Conservation (phyloP, 2,113 vertebrate species). For the Larimichthys polyactis region DNA sequence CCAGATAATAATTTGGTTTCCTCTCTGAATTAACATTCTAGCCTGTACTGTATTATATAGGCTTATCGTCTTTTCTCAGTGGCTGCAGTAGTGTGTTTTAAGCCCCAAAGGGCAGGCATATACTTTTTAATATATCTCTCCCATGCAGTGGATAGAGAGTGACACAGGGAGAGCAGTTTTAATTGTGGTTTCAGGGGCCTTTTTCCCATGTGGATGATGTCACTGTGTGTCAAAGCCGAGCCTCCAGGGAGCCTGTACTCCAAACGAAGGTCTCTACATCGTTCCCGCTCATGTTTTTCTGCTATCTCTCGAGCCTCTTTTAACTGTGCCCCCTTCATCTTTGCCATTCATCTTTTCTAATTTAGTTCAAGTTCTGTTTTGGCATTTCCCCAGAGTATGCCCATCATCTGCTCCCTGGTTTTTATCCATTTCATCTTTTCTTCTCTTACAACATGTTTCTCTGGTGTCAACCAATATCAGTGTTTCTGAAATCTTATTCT, state of each 20-base stretch:
- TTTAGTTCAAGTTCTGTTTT: conserved; percentile 56
- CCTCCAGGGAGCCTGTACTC: conserved; percentile 50
- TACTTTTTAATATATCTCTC: conserved; percentile 65
- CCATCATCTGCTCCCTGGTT: conserved; percentile 37
- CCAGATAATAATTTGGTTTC: conserved; percentile 33
- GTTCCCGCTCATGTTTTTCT: conserved; percentile 39
- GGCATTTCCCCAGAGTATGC: conserved; percentile 31
- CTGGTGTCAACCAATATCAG: conserved; percentile 29
- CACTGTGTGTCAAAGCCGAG: conserved; percentile 62
- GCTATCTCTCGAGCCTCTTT: conserved; percentile 47
- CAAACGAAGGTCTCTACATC: conserved; percentile 50
- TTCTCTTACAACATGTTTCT: conserved; percentile 7
- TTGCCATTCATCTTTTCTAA: conserved; percentile 64
- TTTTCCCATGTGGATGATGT: conserved; percentile 69
- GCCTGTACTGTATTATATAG: conserved; percentile 21
- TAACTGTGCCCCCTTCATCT: conserved; percentile 64
- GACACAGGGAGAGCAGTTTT: conserved; percentile 60
- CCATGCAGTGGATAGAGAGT: conserved; percentile 25
- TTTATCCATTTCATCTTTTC: conserved; percentile 48
- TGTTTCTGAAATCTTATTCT: conserved; percentile 17
- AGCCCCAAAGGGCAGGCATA: conserved; percentile 62
- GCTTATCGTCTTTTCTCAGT: conserved; percentile 40
- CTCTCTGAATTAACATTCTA: background rate
- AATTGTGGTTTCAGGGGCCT: conserved; percentile 76
- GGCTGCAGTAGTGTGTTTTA: conserved; percentile 60